Conservation (phyloP, 2,113 vertebrate genomes). For the Excalfactoria chinensis region DNA sequence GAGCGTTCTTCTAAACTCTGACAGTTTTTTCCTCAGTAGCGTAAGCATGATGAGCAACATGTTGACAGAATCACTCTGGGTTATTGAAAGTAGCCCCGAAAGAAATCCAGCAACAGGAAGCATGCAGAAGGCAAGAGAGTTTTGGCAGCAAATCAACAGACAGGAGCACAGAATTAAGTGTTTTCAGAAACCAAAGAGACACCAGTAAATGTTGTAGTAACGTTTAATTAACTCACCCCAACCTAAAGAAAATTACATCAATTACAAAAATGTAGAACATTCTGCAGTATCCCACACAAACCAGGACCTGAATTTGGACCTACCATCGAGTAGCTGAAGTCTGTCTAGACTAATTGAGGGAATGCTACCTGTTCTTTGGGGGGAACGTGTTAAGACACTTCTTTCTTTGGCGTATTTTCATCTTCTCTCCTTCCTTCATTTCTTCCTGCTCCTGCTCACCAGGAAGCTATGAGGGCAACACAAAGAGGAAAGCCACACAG, state of each 20-base stretch:
- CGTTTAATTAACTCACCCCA: constrained; percentile 48
- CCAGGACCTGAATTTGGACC: neutral
- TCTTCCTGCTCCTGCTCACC: neutral
- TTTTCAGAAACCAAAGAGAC: constrained; percentile 39
- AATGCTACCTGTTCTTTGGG: neutral
- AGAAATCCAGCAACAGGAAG: neutral
- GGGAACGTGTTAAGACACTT: neutral
- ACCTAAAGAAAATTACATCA: neutral
- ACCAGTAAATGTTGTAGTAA: constrained; percentile 77
- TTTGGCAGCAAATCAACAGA: constrained; percentile 28
- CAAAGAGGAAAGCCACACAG: neutral
- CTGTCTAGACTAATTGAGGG: neutral
- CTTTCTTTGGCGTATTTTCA: neutral
- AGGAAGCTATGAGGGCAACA: neutral
- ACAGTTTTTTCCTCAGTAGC: constrained; percentile 74
- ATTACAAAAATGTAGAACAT: constrained; percentile 12
- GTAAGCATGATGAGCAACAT: constrained; percentile 80
- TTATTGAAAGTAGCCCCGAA: constrained; percentile 28
- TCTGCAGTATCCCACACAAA: constrained; percentile 22
- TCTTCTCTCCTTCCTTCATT: neutral
- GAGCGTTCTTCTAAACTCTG: constrained; percentile 51
- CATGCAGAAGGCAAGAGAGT: neutral
- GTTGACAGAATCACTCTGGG: constrained; percentile 83
- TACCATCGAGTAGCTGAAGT: neutral
- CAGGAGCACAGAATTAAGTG: neutral